Base-by-base conservation (phyloP, 2,797 vertebrate genomes). In the Girardinus metallicus region DNA sequence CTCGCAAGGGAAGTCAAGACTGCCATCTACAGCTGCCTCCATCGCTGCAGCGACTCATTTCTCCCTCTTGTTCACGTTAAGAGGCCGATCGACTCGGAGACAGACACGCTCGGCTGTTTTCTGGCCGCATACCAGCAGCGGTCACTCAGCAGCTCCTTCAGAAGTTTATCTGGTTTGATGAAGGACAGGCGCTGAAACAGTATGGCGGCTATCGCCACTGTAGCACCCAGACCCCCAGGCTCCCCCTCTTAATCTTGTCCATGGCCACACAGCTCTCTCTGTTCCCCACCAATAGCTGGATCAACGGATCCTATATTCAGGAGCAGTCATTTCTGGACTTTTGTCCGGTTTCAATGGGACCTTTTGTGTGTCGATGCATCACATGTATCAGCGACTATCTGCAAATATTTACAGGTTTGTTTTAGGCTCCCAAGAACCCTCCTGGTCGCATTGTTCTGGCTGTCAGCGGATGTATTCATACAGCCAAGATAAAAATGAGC, bases 11-110 rank as follows among this genome's bases (percentile, higher is more conserved):
- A 96, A 97, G 97, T 96, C 96, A 96, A 97, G 96, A 97, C 97
- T 98, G 97, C 97, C 98, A 98, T 97, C 97, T 98, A 95, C 97
- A 97, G 97, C 96, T 96, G 85, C 95, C 83, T 93, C 95, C 89
- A 86, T 88, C 90, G 78, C 94, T 91, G 85, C 89, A 89, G 91
- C 92, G 85, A 86, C 86, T 83, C 81, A 87, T 85, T 76, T n/a
- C 74, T 62, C 70, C 70, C 80, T 87, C 78, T 66, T 90, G 91
- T 93, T 93, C 91, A 87, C 80, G 95, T 93, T 95, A 95, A 93
- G 94, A 95, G 89, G 89, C 89, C 93, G 94, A 92, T 92, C 96
- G 95, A 93, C 90, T 92, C 88, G 78, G 92, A 91, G 95, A 94
- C 93, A 91, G 91, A 91, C 93, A 93, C 93, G 90, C 92, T 94